Evolutionary conservation across 2,113 vertebrate genomes (phyloP), one percentile per base, ranked within the genome.

Genomic region (Podarcis cretensis): DNA sequence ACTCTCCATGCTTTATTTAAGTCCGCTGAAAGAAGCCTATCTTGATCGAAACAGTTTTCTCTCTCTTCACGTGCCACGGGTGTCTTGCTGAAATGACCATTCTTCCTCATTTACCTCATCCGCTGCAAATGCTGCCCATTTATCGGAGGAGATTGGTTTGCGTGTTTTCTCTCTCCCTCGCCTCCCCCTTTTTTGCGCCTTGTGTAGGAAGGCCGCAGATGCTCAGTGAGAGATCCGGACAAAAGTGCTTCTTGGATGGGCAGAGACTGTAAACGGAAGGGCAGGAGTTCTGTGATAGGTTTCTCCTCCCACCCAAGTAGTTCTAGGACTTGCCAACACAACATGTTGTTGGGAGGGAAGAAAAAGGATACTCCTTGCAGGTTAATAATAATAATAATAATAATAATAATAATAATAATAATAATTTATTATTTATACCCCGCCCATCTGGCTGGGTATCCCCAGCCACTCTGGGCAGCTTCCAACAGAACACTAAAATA

Each of bases 301-400:
- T 54, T 10, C 2, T 0, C 10, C 2, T 54, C 9, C 73, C 21
- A n/a, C n/a, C 54, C 0, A 0, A 18, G 30, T 27, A 0, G 21
- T 8, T 57, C 57, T 63, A 0, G 0, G 54, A 48, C 18, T 84
- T 1, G 0, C 18, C 32, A 32, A 65, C 10, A 14, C n/a, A 81
- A 32, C 5, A 63, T 37, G 16, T 59, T 23, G 18, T 25, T 9
- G 27, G 16, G 48, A 79, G 23, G 30, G 48, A 54, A 80, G 78
- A 32, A 57, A 30, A 3, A 14, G 23, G 43, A 30, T 5, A 12
- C 13, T 30, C 13, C 54, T 48, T 54, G 76, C 12, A 2, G 43
- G 43, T 54, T 54, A 30, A 78, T 54, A 43, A 43, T 43, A 43
- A 43, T 43, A 43, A 7, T 43, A 43, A 43, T 43, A 43, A 43